These are phyloP conservation scores for Torymus tubicola DNA, from an alignment of 2,888 invertebrate species.

Conservation along the genomic window DNA sequence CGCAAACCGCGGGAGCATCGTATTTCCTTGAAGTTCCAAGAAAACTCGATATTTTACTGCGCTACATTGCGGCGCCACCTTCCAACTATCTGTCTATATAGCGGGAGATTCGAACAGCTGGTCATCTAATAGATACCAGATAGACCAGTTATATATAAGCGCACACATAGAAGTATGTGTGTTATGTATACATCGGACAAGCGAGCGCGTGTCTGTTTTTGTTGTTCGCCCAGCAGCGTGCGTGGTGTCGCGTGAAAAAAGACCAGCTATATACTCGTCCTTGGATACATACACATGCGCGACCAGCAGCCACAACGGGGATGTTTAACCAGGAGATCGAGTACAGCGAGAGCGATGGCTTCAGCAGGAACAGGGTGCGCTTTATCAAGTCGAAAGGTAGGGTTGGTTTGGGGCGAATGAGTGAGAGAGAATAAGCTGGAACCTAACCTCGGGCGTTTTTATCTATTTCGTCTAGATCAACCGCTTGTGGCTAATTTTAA, in stretches of 20 bases:
- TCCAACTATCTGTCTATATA: neutral
- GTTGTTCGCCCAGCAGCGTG: conserved; percentile 36
- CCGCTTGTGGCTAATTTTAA: conserved; percentile 50
- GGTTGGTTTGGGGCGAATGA: neutral
- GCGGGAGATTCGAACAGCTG: conserved; percentile 34
- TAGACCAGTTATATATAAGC: neutral
- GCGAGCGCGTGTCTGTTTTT: no score
- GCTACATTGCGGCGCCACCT: conserved; percentile 26
- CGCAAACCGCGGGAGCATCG: no score
- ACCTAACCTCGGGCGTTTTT: conserved; percentile 1
- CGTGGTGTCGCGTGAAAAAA: conserved; percentile 30
- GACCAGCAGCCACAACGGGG: conserved; percentile 10
- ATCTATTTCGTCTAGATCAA: conserved; percentile 32
- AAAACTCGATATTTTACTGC: no score
- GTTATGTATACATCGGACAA: neutral
- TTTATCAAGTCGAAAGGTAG: conserved; percentile 50
- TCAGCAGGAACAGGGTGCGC: conserved; percentile 38
- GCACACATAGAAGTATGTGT: neutral
- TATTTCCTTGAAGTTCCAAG: no score
- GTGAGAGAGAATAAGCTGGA: conserved; percentile 29
- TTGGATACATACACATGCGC: conserved; percentile 25
- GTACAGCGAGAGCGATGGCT: conserved; percentile 49
- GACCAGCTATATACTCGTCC: conserved; percentile 2
- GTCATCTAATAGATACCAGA: neutral
- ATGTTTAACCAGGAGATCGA: conserved; percentile 46